A percentile compares a stretch with the other conserved stretches of the same genome.
Evolutionary conservation across 2,113 vertebrate species (phyloP).

Genomic region (Rattus norvegicus): GRCr8 NC_086027.1:66582501-66583000

Average conservation of each 20-base stretch:
- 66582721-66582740: not conserved
- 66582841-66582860: not conserved
- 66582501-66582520: not conserved
- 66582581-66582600: not conserved
- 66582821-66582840: not conserved
- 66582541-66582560: not conserved
- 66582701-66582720: not conserved
- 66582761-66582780: rapidly evolving
- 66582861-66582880: not conserved
- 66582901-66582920: not conserved
- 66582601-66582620: not conserved
- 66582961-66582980: constrained; percentile 61
- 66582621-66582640: not conserved
- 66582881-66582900: not conserved
- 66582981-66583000: constrained; percentile 62
- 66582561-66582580: not conserved
- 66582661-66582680: not conserved
- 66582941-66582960: constrained; percentile 64
- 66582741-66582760: rapidly evolving
- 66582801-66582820: not conserved
- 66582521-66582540: not conserved
- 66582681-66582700: not conserved
- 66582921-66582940: not conserved
- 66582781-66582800: rapidly evolving
- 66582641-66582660: not conserved